Evolutionary conservation across 2,888 invertebrate species (phyloP).

Genomic region (Elysia crispata): DNA sequence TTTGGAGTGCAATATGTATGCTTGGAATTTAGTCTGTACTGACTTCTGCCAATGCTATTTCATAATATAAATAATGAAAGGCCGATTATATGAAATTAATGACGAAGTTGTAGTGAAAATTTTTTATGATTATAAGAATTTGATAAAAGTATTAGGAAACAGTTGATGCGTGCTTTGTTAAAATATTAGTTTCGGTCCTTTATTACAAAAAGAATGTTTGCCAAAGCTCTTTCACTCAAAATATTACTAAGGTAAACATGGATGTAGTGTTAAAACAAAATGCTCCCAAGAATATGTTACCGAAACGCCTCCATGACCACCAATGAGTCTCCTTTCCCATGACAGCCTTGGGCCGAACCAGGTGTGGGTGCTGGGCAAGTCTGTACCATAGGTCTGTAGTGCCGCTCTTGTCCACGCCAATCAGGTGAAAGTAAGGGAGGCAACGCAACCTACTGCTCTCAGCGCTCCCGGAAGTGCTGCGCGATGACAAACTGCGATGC

Average conservation of each 20-base stretch:
- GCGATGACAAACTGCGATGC: not conserved
- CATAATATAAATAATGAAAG: too few species aligned
- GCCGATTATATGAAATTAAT: too few species aligned
- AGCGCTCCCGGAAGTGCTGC: not conserved
- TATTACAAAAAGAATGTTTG: too few species aligned
- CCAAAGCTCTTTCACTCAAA: too few species aligned
- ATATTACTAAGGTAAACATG: not conserved
- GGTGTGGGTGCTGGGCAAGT: conserved; percentile 50
- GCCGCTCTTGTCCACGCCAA: conserved; percentile 58
- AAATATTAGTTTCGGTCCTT: too few species aligned
- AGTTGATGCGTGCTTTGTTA: too few species aligned
- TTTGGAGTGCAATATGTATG: too few species aligned
- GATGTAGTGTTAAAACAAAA: not conserved
- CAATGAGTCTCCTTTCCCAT: conserved; percentile 58
- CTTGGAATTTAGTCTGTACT: too few species aligned
- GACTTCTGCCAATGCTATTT: too few species aligned
- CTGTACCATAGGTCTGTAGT: conserved; percentile 57
- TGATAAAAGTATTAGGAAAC: too few species aligned
- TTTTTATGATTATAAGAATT: too few species aligned
- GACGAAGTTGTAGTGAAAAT: too few species aligned
- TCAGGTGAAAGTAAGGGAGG: conserved; percentile 57
- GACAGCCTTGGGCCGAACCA: conserved; percentile 45
- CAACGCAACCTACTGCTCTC: conserved; percentile 45
- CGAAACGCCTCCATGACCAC: conserved; percentile 59
- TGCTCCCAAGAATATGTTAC: conserved; percentile 38